A percentile compares a stretch with the other conserved stretches of the same genome.
Evolutionary conservation across 2,113 vertebrate species (phyloP).

Genomic region (Phainopepla nitens): DNA sequence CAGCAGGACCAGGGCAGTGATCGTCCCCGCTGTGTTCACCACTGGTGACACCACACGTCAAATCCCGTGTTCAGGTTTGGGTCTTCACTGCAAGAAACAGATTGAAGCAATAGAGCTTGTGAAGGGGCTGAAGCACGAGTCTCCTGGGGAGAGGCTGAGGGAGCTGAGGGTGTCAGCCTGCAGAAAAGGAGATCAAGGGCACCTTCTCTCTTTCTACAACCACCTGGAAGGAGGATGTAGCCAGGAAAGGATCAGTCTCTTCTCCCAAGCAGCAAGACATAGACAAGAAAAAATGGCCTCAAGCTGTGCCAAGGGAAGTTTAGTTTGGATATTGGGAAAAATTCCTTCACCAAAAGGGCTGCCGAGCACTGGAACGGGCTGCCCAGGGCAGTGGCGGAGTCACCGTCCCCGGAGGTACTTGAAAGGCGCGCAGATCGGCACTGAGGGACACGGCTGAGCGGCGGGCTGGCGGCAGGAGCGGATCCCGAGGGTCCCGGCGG

Average conservation of each 20-base stretch:
- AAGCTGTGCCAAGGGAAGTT: not conserved
- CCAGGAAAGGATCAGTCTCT: too few species aligned
- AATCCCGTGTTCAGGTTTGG: not conserved
- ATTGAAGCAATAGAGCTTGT: too few species aligned
- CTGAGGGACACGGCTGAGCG: rapidly evolving
- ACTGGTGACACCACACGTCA: not conserved
- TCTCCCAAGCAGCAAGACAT: not conserved
- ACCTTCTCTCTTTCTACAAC: not conserved
- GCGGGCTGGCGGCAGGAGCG: rapidly evolving
- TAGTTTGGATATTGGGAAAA: not conserved
- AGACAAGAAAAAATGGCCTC: rapidly evolving
- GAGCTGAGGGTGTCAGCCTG: not conserved
- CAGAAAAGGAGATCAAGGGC: not conserved
- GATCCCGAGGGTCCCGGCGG: too few species aligned
- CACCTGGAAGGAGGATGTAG: not conserved
- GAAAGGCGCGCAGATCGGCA: rapidly evolving
- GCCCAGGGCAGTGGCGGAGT: not conserved
- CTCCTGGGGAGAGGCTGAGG: not conserved
- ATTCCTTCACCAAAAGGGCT: not conserved
- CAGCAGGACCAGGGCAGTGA: not conserved
- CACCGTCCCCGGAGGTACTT: not conserved
- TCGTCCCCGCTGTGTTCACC: not conserved
- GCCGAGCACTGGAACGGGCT: not conserved
- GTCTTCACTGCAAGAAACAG: not conserved
- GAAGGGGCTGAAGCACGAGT: not conserved